These are phyloP conservation scores for Struthidea cinerea DNA, from an alignment of 2,113 vertebrate genomes.

Conservation along the genomic window DNA sequence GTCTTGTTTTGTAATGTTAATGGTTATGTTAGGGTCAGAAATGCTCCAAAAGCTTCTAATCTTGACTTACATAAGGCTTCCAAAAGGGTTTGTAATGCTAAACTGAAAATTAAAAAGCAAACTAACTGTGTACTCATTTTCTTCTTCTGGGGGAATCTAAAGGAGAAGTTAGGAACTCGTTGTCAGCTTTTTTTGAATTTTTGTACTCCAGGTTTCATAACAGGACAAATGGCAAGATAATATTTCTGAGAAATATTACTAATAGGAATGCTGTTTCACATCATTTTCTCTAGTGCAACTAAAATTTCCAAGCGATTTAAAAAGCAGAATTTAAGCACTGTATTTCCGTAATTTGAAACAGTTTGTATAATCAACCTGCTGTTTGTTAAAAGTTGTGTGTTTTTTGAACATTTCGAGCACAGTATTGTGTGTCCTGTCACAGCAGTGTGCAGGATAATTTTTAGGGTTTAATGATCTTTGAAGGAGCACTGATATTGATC, in stretches of 20 bases:
- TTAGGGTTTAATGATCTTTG: background rate
- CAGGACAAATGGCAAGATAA: background rate
- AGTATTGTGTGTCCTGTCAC: background rate
- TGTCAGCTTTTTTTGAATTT: background rate
- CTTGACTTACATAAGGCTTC: background rate
- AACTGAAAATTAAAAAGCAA: background rate
- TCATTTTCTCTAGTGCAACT: background rate
- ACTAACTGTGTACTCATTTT: background rate
- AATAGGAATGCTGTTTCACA: background rate
- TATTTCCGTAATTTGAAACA: background rate
- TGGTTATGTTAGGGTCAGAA: background rate
- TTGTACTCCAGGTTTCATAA: rapidly evolving
- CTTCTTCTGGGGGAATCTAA: background rate
- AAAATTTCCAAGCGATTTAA: background rate
- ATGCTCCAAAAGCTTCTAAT: background rate
- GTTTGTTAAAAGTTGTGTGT: background rate
- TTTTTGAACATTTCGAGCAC: background rate
- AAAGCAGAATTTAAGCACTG: background rate
- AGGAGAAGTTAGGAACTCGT: background rate
- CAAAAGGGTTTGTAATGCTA: background rate
- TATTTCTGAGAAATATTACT: background rate
- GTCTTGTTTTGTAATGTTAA: background rate
- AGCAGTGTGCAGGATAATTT: background rate
- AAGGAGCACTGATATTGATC: background rate
- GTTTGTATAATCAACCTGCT: background rate